A percentile compares a stretch with the other conserved stretches of the same genome.
Conservation (phyloP, 2,113 vertebrate genomes). For the Rhabdomys dilectus region DNA sequence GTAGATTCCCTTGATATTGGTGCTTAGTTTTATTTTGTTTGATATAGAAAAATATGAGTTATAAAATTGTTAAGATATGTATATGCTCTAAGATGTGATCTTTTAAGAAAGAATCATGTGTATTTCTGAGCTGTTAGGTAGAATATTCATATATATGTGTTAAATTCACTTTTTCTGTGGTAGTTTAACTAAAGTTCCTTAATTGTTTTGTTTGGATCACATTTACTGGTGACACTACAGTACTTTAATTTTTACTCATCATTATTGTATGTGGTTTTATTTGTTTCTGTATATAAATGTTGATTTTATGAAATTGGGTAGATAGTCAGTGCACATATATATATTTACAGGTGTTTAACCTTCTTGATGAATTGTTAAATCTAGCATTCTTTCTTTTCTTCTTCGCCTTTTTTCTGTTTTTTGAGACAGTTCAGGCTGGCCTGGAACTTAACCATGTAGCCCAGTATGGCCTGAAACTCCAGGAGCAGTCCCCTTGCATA, state of each 20-base stretch:
- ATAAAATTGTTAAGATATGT: not conserved
- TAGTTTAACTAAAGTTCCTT: not conserved
- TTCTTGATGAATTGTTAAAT: not conserved
- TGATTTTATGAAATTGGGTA: not conserved
- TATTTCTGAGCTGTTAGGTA: not conserved
- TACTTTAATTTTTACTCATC: not conserved
- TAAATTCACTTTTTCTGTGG: not conserved
- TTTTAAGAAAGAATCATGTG: not conserved
- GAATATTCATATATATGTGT: not conserved
- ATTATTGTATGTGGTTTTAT: not conserved
- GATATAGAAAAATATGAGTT: not conserved
- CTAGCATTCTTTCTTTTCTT: not conserved
- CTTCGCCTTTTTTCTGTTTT: too few relatives aligned
- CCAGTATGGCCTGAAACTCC: too few relatives aligned
- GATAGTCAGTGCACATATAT: not conserved
- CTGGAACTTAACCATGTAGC: too few relatives aligned
- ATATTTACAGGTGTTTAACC: not conserved
- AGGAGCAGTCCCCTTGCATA: too few relatives aligned
- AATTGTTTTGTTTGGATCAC: not conserved
- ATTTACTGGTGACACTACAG: not conserved
- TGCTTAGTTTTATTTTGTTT: not conserved
- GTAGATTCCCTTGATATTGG: not conserved
- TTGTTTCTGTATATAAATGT: not conserved
- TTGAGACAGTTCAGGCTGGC: too few relatives aligned
- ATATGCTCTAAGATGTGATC: not conserved